Evolutionary conservation across 2,113 vertebrate species (phyloP).

Genomic region (Xiphorhynchus elegans): DNA sequence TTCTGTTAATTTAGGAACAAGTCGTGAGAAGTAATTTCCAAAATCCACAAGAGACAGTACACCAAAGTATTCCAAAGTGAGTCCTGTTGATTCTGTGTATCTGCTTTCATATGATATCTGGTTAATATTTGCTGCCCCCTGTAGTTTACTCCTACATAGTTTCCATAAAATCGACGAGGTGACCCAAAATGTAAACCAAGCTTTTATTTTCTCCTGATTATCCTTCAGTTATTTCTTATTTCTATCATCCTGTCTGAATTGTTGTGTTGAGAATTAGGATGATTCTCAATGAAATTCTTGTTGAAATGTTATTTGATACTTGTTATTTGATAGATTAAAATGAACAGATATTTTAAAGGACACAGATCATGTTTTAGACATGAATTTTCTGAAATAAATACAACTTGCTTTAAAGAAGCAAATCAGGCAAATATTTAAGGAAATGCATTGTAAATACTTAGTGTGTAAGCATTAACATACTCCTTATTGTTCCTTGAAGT

Average conservation of each 20-base stretch:
- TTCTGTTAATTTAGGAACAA: not conserved
- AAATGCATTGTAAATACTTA: conserved; percentile 42
- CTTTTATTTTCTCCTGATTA: not conserved
- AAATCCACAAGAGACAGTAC: not conserved
- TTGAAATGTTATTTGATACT: not conserved
- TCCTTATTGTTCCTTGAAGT: not conserved
- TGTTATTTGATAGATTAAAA: not conserved
- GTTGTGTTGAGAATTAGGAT: not conserved
- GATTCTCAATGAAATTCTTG: not conserved
- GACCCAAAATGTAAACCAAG: conserved; percentile 7
- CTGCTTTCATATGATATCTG: not conserved
- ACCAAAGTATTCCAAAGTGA: not conserved
- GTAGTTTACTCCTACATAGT: conserved; percentile 66
- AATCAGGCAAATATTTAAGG: conserved; percentile 46
- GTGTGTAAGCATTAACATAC: not conserved
- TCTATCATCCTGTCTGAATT: not conserved
- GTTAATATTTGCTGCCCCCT: conserved; percentile 84
- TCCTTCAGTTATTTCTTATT: not conserved
- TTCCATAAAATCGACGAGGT: not conserved
- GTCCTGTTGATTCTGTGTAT: not conserved
- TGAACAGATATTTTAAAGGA: not conserved
- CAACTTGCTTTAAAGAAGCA: conserved; percentile 49
- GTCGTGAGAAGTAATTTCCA: not conserved
- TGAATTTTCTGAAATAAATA: conserved; percentile 20
- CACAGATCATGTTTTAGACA: not conserved